Conservation (phyloP, 2,888 invertebrate genomes). For the Melipona beecheii region DNA sequence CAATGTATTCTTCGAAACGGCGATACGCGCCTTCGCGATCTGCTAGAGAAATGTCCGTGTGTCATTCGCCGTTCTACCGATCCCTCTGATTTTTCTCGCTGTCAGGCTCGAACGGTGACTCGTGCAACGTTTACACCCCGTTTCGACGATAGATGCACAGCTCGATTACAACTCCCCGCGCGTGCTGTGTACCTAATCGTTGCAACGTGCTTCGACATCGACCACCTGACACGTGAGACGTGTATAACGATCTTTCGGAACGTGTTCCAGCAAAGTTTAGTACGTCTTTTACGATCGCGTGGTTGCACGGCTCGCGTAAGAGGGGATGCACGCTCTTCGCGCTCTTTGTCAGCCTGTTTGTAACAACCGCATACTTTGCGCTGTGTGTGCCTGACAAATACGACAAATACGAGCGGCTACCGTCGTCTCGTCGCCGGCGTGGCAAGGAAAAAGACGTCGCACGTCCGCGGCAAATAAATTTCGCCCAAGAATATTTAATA, state of each 20-base stretch:
- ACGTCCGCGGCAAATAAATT: not conserved
- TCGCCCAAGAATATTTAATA: not conserved
- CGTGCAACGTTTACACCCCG: constrained; percentile 39
- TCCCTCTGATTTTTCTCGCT: constrained; percentile 12
- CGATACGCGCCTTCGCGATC: not conserved
- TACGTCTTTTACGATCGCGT: constrained; percentile 2
- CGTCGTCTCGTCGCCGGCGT: not conserved
- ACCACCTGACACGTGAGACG: not conserved
- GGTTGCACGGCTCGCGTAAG: not conserved
- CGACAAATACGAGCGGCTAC: not conserved
- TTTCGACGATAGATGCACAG: constrained; percentile 39
- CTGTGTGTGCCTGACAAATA: not conserved
- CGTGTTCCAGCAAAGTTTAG: constrained; percentile 19
- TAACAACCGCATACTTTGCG: no score
- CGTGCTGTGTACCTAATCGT: constrained; percentile 24
- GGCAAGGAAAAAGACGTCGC: not conserved
- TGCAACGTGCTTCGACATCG: constrained; percentile 6
- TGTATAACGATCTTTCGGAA: constrained; percentile 9
- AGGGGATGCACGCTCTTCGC: constrained; percentile 26
- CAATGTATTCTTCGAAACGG: not conserved
- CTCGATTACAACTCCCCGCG: constrained; percentile 19
- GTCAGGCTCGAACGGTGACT: not conserved
- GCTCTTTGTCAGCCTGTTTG: not conserved
- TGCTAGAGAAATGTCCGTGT: not conserved
- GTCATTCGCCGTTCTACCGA: not conserved